Base-by-base conservation (phyloP, 2,888 invertebrate genomes). In the Drosophila phalerata region DNA sequence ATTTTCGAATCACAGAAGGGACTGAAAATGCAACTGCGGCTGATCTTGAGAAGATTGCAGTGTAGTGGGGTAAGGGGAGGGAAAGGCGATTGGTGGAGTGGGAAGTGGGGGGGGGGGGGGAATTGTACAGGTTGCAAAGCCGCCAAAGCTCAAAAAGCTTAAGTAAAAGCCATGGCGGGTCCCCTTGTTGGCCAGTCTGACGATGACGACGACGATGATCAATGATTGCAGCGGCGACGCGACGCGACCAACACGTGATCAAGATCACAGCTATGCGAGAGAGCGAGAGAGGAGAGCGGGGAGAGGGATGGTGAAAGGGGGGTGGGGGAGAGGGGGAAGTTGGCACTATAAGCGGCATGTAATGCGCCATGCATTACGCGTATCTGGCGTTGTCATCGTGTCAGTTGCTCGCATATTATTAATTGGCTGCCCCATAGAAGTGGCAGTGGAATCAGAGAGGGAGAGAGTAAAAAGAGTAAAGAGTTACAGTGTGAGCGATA, bases 191-290 rank as follows among this genome's bases (percentile, higher is more conserved):
- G 58, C 15, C 48, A n/a, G 15, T 8, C 75, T 79, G 89, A 85
- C 82, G 85, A 87, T 85, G 89, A 85, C 89, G 89, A 85, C 76
- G 89, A 85, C 82, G 85, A 87, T 85, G 89, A 85, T 85, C 85
- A 85, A 85, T 89, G 89, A 89, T 82, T 82, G 78, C 69, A 67
- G 76, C 61, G 72, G 70, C 80, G 70, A 72, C 61, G 55, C 72
- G 28, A 28, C 45, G 47, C 49, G 64, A 69, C 69, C 49, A 72
- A 69, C 73, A 73, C 77, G 73, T 68, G 69, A 81, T 73, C 74
- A 77, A 79, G 73, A 76, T 76, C 77, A 79, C 68, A 66, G 49
- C 51, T 61, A 53, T 34, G 22, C 52, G 11, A 22, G 55, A 6
- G 22, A n/a, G 32, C 13, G 38, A 28, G 30, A 10, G 10, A 28